Percentiles rank a stretch among this genome's conserved stretches.
Conservation (phyloP, 2,797 vertebrate genomes). For the Artibeus jamaicensis region DNA sequence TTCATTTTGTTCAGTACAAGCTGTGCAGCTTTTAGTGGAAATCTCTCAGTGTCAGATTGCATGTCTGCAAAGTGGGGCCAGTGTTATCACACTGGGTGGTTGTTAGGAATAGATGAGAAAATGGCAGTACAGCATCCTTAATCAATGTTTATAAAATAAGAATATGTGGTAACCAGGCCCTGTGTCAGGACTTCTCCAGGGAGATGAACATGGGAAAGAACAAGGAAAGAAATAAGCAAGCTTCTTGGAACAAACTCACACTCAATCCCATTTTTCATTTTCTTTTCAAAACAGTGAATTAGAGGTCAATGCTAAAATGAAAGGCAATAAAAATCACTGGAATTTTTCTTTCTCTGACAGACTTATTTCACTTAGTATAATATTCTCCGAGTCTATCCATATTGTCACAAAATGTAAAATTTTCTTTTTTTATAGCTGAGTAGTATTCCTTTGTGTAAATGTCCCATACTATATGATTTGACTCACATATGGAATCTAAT, state of each 20-base stretch:
- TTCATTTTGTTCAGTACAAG: neutral
- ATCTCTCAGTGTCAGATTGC: neutral
- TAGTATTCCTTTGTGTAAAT: no score
- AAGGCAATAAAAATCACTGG: neutral
- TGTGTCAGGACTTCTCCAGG: neutral
- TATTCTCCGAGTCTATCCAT: no score
- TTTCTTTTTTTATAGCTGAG: no score
- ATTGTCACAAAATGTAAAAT: no score
- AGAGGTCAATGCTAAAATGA: neutral
- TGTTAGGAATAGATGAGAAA: neutral
- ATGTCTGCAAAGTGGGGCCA: neutral
- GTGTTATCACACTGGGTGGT: neutral
- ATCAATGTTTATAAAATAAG: conserved; percentile 6
- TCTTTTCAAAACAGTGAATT: neutral
- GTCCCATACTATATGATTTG: no score
- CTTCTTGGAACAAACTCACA: conserved; percentile 22
- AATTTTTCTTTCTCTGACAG: neutral
- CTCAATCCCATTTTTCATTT: neutral
- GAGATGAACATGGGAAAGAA: neutral
- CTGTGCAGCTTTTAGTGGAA: neutral
- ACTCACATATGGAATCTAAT: no score
- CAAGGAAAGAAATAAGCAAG: neutral
- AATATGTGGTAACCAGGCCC: neutral
- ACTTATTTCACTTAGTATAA: no score
- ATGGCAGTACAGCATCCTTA: neutral